Evolutionary conservation across 2,113 vertebrate species (phyloP), one percentile per base, ranked within the genome.

Genomic region (Buteo buteo): DNA sequence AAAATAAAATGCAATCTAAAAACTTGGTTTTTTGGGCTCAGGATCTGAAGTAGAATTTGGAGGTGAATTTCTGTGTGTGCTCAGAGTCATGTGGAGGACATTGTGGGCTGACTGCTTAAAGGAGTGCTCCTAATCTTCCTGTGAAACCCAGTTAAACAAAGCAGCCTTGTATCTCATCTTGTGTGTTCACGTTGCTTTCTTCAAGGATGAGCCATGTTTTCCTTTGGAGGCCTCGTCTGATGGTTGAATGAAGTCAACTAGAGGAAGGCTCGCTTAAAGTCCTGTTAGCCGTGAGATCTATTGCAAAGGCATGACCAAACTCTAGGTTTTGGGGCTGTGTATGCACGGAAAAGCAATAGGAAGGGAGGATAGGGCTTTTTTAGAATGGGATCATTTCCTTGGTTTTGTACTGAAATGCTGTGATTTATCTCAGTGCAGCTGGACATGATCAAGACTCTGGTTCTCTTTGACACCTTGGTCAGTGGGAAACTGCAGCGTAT

Each of bases 191-290:
- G 1, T 66, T 26, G 40, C 36, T 77, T 47, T 57, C 42, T 57
- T 67, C 11, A 72, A 72, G 58, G 16, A 16, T 88, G 73, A 70
- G 10, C 50, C 25, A 20, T 2, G 6, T 66, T 71, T 84, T 55
- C 24, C 19, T 58, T 7, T 21, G 61, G 44, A 34, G 64, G 18
- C 11, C 10, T 72, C 4, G 0, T 36, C 34, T 65, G 32, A 9
- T 3, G 1, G 7, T 44, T 3, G 5, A 1, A 11, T 79, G n/a
- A 36, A 74, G 13, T 15, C 45, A 61, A 0, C 32, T 62, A 36
- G 36, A 62, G 36, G 47, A 57, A 65, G 26, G 50, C 18, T 57
- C 13, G 15, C 54, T 57, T n/a, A 5, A 54, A 80, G 24, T n/a
- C 14, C 50, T 55, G 6, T 44, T 76, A 66, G 19, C 61, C 83